Conservation (phyloP, 2,797 vertebrate species). For the Eulemur rubriventer region DNA sequence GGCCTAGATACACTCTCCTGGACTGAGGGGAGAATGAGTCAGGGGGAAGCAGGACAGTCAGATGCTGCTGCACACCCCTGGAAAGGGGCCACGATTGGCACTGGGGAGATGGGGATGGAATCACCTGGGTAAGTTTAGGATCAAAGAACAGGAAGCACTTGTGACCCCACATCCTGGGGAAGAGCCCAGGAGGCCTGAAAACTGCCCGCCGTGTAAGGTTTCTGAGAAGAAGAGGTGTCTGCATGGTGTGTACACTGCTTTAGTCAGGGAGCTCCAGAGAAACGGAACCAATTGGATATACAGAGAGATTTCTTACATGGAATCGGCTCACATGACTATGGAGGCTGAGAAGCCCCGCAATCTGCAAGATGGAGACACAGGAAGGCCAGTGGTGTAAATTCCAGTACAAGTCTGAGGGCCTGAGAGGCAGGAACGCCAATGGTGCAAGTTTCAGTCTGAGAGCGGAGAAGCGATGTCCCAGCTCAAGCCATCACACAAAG, state of each 20-base stretch:
- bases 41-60: neutral
- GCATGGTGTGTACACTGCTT: neutral
- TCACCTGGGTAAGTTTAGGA: neutral
- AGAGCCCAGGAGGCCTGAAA: neutral
- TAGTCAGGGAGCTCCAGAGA: neutral
- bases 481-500: neutral
- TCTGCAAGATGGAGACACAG: neutral
- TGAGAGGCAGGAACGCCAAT: neutral
- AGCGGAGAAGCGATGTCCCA: neutral
- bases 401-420: neutral
- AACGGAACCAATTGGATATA: neutral
- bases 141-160: neutral
- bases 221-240: neutral
- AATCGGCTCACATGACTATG: neutral
- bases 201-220: neutral
- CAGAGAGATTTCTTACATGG: neutral
- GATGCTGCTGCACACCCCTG: neutral
- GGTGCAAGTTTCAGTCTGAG: neutral
- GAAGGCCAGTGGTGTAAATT: neutral
- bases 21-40: neutral
- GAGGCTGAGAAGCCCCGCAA: neutral
- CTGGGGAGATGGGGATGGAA: neutral
- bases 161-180: neutral
- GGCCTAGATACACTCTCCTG: neutral
- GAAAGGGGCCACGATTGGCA: neutral